These are phyloP conservation scores for Andrena chrysosceles DNA, from an alignment of 2,888 invertebrate species.

Conservation along the genomic window DNA sequence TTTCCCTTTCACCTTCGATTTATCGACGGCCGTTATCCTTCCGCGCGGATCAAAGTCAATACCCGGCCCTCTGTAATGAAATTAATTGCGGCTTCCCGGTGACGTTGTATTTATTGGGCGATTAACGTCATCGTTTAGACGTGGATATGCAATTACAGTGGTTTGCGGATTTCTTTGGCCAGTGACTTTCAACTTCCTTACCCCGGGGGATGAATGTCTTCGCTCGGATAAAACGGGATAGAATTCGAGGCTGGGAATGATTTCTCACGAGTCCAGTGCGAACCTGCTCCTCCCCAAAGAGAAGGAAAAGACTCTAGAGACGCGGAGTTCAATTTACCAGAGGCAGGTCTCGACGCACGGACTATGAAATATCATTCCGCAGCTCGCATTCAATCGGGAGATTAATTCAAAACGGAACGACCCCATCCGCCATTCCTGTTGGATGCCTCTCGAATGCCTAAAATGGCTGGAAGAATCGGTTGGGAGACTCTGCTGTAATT, in stretches of 20 bases:
- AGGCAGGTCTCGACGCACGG: neutral
- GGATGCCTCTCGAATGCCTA: conserved; percentile 29
- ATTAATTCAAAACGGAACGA: conserved; percentile 8
- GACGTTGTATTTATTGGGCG: conserved; percentile 41
- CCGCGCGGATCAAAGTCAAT: conserved; percentile 15
- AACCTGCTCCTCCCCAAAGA: too few relatives aligned
- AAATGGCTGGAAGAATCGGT: conserved; percentile 10
- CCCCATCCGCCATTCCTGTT: conserved; percentile 8
- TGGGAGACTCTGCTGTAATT: conserved; percentile 23
- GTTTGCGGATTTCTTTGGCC: conserved; percentile 8
- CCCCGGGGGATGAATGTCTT: neutral
- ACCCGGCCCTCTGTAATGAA: conserved; percentile 23
- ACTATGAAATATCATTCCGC: conserved; percentile 6
- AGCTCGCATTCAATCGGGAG: neutral
- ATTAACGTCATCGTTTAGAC: conserved; percentile 44
- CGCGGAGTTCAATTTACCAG: neutral
- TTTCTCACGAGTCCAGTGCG: too few relatives aligned
- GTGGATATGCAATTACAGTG: conserved; percentile 31
- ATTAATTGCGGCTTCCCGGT: conserved; percentile 29
- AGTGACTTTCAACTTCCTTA: conserved; percentile 21
- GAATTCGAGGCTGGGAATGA: too few relatives aligned
- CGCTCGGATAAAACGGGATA: too few relatives aligned
- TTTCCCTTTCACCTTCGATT: conserved; percentile 10
- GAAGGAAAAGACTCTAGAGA: too few relatives aligned
- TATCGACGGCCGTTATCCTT: neutral